These are phyloP conservation scores for Hydroisotoma schaefferi DNA, from an alignment of 2,888 invertebrate genomes.

Conservation along the genomic window DNA sequence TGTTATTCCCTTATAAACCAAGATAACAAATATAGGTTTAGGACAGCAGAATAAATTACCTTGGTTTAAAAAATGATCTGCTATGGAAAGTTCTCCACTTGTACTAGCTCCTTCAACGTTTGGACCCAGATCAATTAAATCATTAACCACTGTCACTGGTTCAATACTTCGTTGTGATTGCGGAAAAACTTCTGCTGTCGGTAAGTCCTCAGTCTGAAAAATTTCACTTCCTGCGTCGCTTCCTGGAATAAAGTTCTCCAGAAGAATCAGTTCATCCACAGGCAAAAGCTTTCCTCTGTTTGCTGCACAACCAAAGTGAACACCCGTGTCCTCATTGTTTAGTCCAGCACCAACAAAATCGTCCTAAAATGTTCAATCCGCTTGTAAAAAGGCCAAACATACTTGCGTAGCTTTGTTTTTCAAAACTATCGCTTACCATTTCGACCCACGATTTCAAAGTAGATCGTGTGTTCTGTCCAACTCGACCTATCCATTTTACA, in stretches of 20 bases:
- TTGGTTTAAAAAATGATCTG: neutral
- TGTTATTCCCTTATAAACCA: no score
- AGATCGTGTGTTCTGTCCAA: slow-evolving; percentile 11
- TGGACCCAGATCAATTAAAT: slow-evolving; percentile 25
- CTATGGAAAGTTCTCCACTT: neutral
- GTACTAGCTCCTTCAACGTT: neutral
- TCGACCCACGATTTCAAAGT: slow-evolving; percentile 40
- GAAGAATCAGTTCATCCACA: slow-evolving; percentile 33
- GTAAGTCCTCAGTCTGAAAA: no score
- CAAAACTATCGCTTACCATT: slow-evolving; percentile 22
- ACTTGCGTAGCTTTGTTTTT: neutral
- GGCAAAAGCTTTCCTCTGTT: slow-evolving; percentile 32
- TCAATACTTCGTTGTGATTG: no score
- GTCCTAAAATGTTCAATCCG: slow-evolving; percentile 22
- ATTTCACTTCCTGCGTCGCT: no score
- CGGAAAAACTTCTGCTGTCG: no score
- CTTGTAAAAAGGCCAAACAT: neutral
- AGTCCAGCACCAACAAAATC: slow-evolving; percentile 31
- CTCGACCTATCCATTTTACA: slow-evolving; percentile 36
- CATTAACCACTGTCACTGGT: no score
- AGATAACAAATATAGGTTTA: no score
- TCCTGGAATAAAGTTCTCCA: slow-evolving; percentile 34
- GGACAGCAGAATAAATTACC: no score
- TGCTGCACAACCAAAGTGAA: slow-evolving; percentile 34
- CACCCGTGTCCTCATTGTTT: slow-evolving; percentile 30